Evolutionary conservation across 2,888 invertebrate genomes (phyloP), one percentile per base, ranked within the genome.

Genomic region (Mechanitis mazaeus): DNA sequence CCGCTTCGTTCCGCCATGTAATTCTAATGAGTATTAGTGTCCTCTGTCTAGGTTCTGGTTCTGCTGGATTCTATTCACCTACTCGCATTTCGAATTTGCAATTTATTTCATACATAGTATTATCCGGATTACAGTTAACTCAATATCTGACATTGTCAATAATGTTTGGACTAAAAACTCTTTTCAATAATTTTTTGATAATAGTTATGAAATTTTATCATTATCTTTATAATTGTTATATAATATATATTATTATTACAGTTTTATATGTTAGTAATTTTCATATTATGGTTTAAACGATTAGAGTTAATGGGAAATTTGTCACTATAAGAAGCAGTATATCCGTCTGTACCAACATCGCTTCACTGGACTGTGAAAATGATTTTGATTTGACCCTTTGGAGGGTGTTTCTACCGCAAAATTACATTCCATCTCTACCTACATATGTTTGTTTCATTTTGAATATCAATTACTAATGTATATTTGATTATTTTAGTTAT

Each of bases 301-400:
- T 31, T 50, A 38, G 33, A 45, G 45, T 55, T 60, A 56, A 59
- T 46, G 53, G 50, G 59, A 58, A 54, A 64, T 65, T 66, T 61
- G 64, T 67, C 56, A 59, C 65, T 65, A 68, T 67, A 68, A 69
- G 65, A 64, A 68, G 67, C 64, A 62, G 68, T 71, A 66, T 68
- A 71, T 70, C 61, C 62, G 67, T 75, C 76, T 75, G 78, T 77
- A 79, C 74, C 75, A 75, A 79, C 76, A 73, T 73, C 75, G 81
- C 80, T 83, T 79, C 87, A 84, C 79, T 88, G 87, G 86, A 83
- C 86, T 88, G 89, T 88, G 88, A 88, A 88, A 89, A 89, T 89
- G 87, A 87, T 89, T 89, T 89, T 87, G 87, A 88, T 89, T 88
- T 89, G 87, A 87, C 85, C 86, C 87, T 89, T 89, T 89, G 87